Evolutionary conservation across 2,888 invertebrate genomes (phyloP), one percentile per base, ranked within the genome.

Genomic region (Chirona hameri): DNA sequence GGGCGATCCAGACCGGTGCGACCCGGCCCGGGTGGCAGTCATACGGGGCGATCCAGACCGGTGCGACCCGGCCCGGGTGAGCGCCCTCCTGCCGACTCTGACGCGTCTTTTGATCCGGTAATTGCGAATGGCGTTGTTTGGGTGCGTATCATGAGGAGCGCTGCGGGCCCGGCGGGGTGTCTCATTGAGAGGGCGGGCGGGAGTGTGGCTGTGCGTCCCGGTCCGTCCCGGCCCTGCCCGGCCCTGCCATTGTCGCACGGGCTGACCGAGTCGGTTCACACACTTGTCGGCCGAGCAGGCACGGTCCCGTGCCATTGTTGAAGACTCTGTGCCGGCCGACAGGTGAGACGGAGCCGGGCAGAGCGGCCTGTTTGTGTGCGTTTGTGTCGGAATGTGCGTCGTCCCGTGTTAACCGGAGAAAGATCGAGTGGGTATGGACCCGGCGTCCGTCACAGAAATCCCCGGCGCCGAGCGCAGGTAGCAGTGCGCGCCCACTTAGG

Each of bases 61-160:
- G 57, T 14, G 57, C 57, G 15, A 14, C 12, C 21, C 60, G 65
- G 7, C 65, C 65, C 9, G 7, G 27, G 27, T 18, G 52, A 12
- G 15, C 18, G n/a, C 10, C 39, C 76, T 76, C 76, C 46, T 39
- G 76, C 46, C 39, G 76, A 2, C 46, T 2, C 46, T 21, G 21
- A 18, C 24, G 24, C 31, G 76, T 7, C 46, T 39, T 76, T 76
- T 76, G 76, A 39, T 76, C 39, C 31, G 24, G 76, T 46, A 24
- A 39, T 46, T 76, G 76, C 76, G 18, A 76, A 76, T 76, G 76
- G 76, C 76, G 52, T 76, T 76, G 76, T 76, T 76, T 76, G 76
- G 72, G 76, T 76, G 76, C 76, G 76, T 76, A 46, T 76, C 46
- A 76, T 24, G 76, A 76, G 46, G 76, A 24, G 39, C 46, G 24